Evolutionary conservation across 2,888 invertebrate genomes (phyloP), one percentile per base, ranked within the genome.

Genomic region (Trachelus stipa): DNA sequence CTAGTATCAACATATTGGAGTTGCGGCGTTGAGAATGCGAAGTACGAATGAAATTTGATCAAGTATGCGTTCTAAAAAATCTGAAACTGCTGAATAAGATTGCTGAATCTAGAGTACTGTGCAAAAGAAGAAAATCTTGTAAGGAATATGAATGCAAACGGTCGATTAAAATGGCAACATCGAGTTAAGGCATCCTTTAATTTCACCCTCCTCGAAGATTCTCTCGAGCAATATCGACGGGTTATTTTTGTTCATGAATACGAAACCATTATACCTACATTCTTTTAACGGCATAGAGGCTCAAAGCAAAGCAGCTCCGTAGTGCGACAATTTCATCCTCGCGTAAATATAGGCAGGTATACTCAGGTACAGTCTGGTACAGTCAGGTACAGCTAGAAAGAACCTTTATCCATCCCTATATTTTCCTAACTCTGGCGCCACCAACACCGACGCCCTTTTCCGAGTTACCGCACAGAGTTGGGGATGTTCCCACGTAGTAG

Each of bases 241-340:
- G 23, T 40, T 40, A 40, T 40, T 40, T 23, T 40, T 23, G 40
- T 40, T 40, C 40, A 40, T 40, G 23, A 40, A 40, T 40, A 40
- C 23, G 40, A 40, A 40, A 23, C 23, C 40, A 40, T 40, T 40
- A 40, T 40, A 6, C 40, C 40, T 23, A 40, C 40, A 40, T 23
- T 40, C 40, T 23, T 40, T 40, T 23, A 40, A 40, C 40, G 40
- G 40, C 40, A 40, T 1, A 23, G 40, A 68, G 69, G 82, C 75
- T 87, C 87, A 87, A 90, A 89, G 87, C 87, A 89, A 89, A 89
- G 86, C 87, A 87, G 85, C 86, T 83, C 82, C 81, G 83, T 85
- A 88, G 89, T 88, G 89, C 89, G 85, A 88, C 88, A 89, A 88
- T 89, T 89, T 88, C 84, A 81, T 83, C 87, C 85, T 82, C 85